Conservation (phyloP, 2,113 vertebrate species). For the Tautogolabrus adspersus region DNA sequence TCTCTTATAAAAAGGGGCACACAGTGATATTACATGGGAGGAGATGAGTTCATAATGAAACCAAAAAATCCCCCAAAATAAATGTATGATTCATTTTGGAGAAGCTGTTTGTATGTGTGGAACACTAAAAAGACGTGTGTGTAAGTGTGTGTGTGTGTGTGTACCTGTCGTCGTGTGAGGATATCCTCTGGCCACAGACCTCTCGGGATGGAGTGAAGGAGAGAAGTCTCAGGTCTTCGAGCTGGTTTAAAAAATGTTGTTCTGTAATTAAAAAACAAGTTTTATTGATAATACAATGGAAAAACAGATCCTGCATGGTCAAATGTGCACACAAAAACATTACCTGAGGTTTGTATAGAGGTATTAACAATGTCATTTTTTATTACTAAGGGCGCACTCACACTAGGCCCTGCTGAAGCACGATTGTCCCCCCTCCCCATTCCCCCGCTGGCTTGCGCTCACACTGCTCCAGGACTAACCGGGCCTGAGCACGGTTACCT, state of each 20-base stretch:
- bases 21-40: not conserved
- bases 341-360: not conserved
- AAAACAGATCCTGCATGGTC: not conserved
- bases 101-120: not conserved
- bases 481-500: no score
- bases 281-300: not conserved
- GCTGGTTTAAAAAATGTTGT: constrained; percentile 94
- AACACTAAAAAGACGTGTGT: not conserved
- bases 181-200: constrained; percentile 94
- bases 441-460: no score
- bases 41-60: constrained; percentile 14
- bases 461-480: no score
- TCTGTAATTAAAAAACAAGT: constrained; percentile 81
- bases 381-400: no score
- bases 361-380: no score
- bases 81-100: not conserved
- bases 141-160: not conserved
- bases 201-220: constrained; percentile 97
- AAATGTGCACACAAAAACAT: not conserved
- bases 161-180: constrained; percentile 97
- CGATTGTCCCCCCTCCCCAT: no score
- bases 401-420: no score
- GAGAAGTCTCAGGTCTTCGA: constrained; percentile 94
- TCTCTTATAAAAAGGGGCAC: no score
- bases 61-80: not conserved